Evolutionary conservation across 2,113 vertebrate species (phyloP).

Genomic region (Falco punctatus): DNA sequence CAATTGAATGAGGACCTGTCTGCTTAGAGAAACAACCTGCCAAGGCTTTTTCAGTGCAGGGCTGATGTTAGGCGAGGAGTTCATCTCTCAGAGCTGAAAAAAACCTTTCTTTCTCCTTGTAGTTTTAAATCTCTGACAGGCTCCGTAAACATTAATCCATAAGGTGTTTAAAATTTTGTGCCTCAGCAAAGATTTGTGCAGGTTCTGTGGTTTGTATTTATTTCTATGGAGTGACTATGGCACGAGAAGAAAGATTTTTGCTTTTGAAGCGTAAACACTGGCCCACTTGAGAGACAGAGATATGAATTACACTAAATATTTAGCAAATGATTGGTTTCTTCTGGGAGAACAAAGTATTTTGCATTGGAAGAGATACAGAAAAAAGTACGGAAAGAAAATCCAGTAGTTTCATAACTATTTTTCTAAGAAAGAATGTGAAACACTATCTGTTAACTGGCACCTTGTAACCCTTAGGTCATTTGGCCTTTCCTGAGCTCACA

Average conservation of each 20-base stretch:
- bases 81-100: conserved; percentile 23
- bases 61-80: background rate
- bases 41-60: background rate
- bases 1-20: conserved; percentile 36
- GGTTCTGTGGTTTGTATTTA: conserved; percentile 46
- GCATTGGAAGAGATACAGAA: conserved; percentile 38
- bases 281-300: background rate
- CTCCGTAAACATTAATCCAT: conserved; percentile 44
- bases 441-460: conserved; percentile 53
- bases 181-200: conserved; percentile 31
- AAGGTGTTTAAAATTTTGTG: conserved; percentile 29
- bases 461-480: conserved; percentile 44
- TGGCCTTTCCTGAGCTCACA: conserved; percentile 18
- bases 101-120: conserved; percentile 25
- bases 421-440: conserved; percentile 67
- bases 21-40: conserved; percentile 46
- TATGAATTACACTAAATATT: conserved; percentile 54
- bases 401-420: conserved; percentile 53
- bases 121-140: conserved; percentile 55
- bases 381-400: background rate
- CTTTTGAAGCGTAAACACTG: conserved; percentile 38
- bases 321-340: conserved; percentile 54
- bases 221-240: background rate
- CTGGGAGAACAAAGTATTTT: conserved; percentile 36
- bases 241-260: conserved; percentile 14